Percentiles rank a stretch among this genome's conserved stretches.
Evolutionary conservation across 2,113 vertebrate genomes (phyloP).

Genomic region (Ictalurus furcatus): DNA sequence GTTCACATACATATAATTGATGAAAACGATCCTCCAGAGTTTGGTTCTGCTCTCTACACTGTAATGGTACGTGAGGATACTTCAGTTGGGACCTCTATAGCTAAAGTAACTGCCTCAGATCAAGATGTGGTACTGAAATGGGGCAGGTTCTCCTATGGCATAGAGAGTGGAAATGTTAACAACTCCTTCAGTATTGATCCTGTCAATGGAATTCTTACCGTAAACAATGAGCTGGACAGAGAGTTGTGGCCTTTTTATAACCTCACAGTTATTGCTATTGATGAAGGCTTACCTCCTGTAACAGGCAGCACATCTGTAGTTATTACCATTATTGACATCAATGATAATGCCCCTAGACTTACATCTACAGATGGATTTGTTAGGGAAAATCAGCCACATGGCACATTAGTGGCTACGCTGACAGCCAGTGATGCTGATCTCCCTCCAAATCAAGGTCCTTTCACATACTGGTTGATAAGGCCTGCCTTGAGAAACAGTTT

Average conservation of each 20-base stretch:
- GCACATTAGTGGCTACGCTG: slow-evolving; percentile 66
- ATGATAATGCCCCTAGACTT: slow-evolving; percentile 71
- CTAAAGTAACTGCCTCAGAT: slow-evolving; percentile 67
- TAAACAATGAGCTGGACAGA: slow-evolving; percentile 69
- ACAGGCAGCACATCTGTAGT: slow-evolving; percentile 68
- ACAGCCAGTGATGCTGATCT: slow-evolving; percentile 70
- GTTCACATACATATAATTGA: slow-evolving; percentile 68
- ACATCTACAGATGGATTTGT: slow-evolving; percentile 60
- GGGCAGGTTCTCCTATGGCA: slow-evolving; percentile 67
- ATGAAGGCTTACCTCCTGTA: slow-evolving; percentile 68
- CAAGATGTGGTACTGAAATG: slow-evolving; percentile 66
- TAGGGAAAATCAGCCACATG: slow-evolving; percentile 73
- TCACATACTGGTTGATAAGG: slow-evolving; percentile 69
- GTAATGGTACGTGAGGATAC: slow-evolving; percentile 65
- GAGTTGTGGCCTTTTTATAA: slow-evolving; percentile 72
- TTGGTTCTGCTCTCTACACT: slow-evolving; percentile 60
- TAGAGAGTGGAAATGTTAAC: slow-evolving; percentile 69
- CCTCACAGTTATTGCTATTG: slow-evolving; percentile 68
- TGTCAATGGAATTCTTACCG: slow-evolving; percentile 63
- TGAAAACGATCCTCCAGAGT: slow-evolving; percentile 69
- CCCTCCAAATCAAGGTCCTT: slow-evolving; percentile 73
- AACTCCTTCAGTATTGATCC: slow-evolving; percentile 68
- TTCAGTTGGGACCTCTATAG: slow-evolving; percentile 59
- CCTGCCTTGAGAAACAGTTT: slow-evolving; percentile 57
- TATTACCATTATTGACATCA: slow-evolving; percentile 67